phyloP scores from a whole-genome alignment of 2,113 vertebrate genomes.

The Ramphastos sulfuratus region DNA sequence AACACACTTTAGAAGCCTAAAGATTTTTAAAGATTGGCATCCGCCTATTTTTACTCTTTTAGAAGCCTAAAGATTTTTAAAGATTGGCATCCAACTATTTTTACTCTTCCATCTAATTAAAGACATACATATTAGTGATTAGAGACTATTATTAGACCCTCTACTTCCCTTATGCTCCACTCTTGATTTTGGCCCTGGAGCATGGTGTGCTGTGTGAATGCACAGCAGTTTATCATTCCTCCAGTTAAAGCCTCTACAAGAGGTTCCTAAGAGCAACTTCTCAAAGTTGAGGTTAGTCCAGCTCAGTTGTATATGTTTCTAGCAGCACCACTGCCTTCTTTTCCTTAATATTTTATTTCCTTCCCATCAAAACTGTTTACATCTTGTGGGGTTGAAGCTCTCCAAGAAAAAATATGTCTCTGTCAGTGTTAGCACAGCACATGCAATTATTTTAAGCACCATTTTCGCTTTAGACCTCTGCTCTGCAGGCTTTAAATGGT shows the following conservation, averaged over 20 bases:
- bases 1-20: not conserved
- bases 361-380: conserved; percentile 30
- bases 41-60: not conserved
- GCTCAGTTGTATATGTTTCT: conserved; percentile 9
- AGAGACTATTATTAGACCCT: not conserved
- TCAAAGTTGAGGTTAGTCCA: not conserved
- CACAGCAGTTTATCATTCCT: not conserved
- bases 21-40: not conserved
- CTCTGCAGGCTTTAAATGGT: conserved; percentile 1
- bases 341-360: conserved; percentile 43
- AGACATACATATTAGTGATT: not conserved
- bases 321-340: not conserved
- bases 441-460: not conserved
- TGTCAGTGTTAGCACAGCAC: not conserved
- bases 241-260: conserved; percentile 9
- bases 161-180: not conserved
- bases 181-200: not conserved
- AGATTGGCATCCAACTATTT: not conserved
- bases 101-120: not conserved
- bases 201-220: not conserved
- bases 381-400: not conserved
- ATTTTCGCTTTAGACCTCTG: not conserved
- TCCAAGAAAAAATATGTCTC: not conserved
- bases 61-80: not conserved
- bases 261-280: conserved; percentile 39